A percentile compares a stretch with the other conserved stretches of the same genome.
These are phyloP conservation scores for Megaceryle torquata DNA, from an alignment of 2,113 vertebrate genomes.

Conservation along the genomic window DNA sequence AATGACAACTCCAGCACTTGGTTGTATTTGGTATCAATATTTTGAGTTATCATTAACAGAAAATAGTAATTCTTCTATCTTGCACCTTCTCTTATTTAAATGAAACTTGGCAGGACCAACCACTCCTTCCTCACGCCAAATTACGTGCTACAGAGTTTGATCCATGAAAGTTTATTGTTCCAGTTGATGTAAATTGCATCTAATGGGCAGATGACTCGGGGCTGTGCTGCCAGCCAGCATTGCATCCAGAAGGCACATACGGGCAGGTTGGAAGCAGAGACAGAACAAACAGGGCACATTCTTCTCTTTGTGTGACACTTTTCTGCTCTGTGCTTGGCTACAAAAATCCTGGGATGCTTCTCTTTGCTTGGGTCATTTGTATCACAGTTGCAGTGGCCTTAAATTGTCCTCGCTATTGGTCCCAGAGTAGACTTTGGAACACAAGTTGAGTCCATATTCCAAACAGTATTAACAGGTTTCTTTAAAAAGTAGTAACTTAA, in stretches of 20 bases:
- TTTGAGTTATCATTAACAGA: not conserved
- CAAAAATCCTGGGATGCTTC: not conserved
- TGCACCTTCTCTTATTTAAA: not conserved
- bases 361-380: not conserved
- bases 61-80: conserved; percentile 10
- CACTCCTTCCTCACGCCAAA: not conserved
- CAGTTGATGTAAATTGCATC: conserved; percentile 10
- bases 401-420: not conserved
- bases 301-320: not conserved
- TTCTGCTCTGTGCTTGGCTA: not conserved
- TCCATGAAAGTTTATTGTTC: conserved; percentile 5
- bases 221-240: not conserved
- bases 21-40: not conserved
- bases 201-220: conserved; percentile 24
- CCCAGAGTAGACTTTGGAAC: not conserved
- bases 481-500: not conserved
- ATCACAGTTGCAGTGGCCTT: not conserved
- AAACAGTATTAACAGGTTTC: not conserved
- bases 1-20: not conserved
- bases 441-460: not conserved
- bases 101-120: not conserved
- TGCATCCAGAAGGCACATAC: not conserved
- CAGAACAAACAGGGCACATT: not conserved
- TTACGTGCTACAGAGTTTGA: not conserved
- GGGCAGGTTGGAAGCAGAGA: not conserved